These are phyloP conservation scores for Argya squamiceps DNA, from an alignment of 2,797 vertebrate species.

Conservation along the genomic window DNA sequence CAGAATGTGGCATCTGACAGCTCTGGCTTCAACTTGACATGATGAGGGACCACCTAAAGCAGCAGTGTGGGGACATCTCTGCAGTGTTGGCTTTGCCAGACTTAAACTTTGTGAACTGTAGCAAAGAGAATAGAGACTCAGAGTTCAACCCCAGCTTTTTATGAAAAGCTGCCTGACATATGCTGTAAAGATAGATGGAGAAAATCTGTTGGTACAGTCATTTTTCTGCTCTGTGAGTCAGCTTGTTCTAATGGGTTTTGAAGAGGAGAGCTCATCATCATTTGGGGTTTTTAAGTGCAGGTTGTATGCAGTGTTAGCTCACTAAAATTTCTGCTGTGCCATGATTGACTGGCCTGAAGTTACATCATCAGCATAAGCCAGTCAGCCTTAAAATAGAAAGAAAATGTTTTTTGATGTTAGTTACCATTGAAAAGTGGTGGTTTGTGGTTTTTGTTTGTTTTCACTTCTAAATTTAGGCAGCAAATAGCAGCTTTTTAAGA, in stretches of 20 bases:
- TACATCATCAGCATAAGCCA: background rate
- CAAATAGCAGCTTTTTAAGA: background rate
- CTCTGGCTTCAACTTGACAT: background rate
- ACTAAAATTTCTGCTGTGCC: conserved; percentile 9
- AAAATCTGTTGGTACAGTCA: conserved; percentile 46
- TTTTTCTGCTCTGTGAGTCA: conserved; percentile 54
- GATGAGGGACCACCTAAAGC: background rate
- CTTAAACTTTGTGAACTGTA: background rate
- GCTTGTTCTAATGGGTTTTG: conserved; percentile 56
- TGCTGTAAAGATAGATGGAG: conserved; percentile 15
- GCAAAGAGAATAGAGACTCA: background rate
- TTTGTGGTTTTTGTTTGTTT: background rate
- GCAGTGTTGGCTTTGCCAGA: background rate
- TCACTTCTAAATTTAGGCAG: background rate
- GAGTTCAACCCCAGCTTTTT: background rate
- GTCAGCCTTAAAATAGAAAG: conserved; percentile 5
- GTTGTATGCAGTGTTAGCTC: conserved; percentile 29
- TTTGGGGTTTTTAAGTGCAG: conserved; percentile 59
- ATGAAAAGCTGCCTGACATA: conserved; percentile 27
- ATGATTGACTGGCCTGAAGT: conserved; percentile 11
- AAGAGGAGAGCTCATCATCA: conserved; percentile 37
- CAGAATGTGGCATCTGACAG: background rate
- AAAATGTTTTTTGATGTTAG: background rate
- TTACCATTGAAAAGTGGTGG: background rate
- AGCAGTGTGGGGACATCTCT: background rate